phyloP scores from a whole-genome alignment of 2,113 vertebrate genomes.

The Rhombomys opimus region DNA sequence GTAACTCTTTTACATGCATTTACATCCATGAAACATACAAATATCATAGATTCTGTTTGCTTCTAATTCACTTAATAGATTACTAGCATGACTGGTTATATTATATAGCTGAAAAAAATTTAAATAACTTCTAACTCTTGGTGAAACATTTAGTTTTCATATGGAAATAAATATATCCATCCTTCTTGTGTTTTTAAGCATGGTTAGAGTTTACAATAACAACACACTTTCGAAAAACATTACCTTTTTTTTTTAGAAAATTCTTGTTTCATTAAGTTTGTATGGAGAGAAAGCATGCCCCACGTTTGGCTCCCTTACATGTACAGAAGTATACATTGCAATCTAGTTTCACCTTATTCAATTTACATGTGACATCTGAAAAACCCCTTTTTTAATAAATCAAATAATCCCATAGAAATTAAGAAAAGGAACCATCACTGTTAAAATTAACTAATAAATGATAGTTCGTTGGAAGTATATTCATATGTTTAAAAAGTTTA shows the following conservation, averaged over 20 bases:
- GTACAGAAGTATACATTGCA: neutral
- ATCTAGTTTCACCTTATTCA: conserved; percentile 17
- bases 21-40: neutral
- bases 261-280: neutral
- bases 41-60: neutral
- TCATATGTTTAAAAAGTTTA: conserved; percentile 28
- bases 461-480: neutral
- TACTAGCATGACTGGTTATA: neutral
- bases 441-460: conserved; percentile 18
- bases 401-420: neutral
- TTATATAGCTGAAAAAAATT: neutral
- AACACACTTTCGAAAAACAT: neutral
- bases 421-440: neutral
- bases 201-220: neutral
- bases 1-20: neutral
- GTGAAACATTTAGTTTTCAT: neutral
- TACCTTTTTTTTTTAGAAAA: neutral
- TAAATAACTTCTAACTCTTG: neutral
- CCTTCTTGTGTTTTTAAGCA: neutral
- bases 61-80: neutral
- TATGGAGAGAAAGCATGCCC: neutral
- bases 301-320: neutral
- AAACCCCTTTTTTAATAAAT: neutral
- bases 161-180: neutral
- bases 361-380: neutral